Conservation (phyloP, 2,113 vertebrate genomes). For the Gymnogyps californianus region DNA sequence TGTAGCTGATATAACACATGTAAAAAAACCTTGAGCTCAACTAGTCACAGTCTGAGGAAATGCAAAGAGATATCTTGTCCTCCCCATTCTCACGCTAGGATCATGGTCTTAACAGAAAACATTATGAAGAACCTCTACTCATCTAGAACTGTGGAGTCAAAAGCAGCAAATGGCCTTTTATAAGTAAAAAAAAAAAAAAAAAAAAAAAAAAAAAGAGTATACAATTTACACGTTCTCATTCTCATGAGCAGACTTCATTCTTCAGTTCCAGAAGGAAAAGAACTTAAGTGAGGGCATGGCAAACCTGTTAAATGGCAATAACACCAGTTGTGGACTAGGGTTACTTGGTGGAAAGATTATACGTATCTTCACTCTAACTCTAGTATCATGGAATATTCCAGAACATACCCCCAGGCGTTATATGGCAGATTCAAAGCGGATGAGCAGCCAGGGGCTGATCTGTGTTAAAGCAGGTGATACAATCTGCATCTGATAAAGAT, state of each 20-base stretch:
- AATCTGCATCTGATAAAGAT: not conserved
- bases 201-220: not conserved
- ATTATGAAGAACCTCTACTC: not conserved
- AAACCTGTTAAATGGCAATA: not conserved
- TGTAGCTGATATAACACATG: not conserved
- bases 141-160: not conserved
- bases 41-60: not conserved
- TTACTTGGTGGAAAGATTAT: not conserved
- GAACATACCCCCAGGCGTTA: not conserved
- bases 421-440: not conserved
- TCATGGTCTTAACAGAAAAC: not conserved
- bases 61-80: not conserved
- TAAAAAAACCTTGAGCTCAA: not conserved
- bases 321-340: not conserved
- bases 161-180: not conserved
- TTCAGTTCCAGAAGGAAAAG: not conserved
- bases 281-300: not conserved
- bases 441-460: not conserved
- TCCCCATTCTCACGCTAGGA: not conserved
- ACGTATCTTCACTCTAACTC: not conserved
- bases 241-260: not conserved
- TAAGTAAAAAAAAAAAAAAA: no score
- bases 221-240: not conserved
- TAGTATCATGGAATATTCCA: not conserved
- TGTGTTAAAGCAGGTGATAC: not conserved